Percentiles rank a stretch among this genome's conserved stretches.
Evolutionary conservation across 2,888 invertebrate genomes (phyloP).

Genomic region (Gymnosoma rotundatum): DNA sequence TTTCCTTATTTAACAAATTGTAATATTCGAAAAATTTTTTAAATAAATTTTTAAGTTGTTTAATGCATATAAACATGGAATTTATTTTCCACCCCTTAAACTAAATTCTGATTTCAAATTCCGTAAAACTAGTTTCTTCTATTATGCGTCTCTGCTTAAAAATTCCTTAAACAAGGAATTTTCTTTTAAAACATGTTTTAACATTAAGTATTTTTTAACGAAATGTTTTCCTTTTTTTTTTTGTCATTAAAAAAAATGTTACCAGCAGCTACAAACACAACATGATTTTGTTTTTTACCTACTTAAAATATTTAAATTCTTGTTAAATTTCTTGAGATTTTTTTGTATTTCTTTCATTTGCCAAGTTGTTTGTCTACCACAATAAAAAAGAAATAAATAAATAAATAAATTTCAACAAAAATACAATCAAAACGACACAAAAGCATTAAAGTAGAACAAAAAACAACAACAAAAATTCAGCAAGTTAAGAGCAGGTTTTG

Average conservation of each 20-base stretch:
- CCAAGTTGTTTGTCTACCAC: too few species aligned
- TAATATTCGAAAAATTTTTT: too few species aligned
- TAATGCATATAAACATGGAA: too few species aligned
- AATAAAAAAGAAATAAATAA: too few species aligned
- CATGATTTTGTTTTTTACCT: neutral
- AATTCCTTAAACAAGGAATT: neutral
- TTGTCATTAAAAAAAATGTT: neutral
- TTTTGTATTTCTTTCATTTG: too few species aligned
- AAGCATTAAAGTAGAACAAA: neutral
- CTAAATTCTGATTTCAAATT: too few species aligned
- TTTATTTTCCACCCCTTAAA: too few species aligned
- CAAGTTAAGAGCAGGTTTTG: conserved; percentile 17
- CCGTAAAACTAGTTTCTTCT: too few species aligned
- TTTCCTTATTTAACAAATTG: too few species aligned
- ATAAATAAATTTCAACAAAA: too few species aligned
- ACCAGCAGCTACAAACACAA: neutral
- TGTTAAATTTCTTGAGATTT: neutral
- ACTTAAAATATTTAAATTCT: neutral
- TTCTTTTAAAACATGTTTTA: neutral
- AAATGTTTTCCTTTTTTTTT: neutral
- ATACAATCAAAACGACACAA: conserved; percentile 1
- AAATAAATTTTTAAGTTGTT: too few species aligned
- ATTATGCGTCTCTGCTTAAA: neutral
- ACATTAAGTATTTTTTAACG: neutral
- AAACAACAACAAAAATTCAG: neutral